Evolutionary conservation across 2,888 invertebrate genomes (phyloP), one percentile per base, ranked within the genome.

Genomic region (Cephonodes hylas): DNA sequence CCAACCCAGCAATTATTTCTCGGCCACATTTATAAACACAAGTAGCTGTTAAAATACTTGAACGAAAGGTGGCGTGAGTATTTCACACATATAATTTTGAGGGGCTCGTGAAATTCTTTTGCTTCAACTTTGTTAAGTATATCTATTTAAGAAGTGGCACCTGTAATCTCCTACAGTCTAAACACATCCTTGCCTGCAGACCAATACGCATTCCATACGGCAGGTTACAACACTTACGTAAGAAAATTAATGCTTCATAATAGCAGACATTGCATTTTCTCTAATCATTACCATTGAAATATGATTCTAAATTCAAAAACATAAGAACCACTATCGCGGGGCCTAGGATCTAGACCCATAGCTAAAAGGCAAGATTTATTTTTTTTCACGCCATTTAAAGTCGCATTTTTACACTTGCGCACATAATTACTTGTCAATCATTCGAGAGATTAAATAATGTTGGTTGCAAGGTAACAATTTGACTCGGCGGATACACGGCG

Each of bases 351-450:
- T 18, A 31, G 8, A 8, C 53, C 3, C 18, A 15, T 10, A 45
- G 53, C 18, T 31, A 8, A 53, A 27, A 53, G 10, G 31, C 18
- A 38, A 53, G 53, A 31, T 31, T 53, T 53, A 53, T 7, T 18
- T 7, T 53, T 53, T 53, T 53, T 53, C 27, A 53, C 53, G 53
- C 53, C 53, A 53, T 31, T 53, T 53, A 8, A 31, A 53, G 31
- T 31, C 18, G 53, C 53, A 53, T 53, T 31, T 53, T 53, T 53
- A 5, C 31, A 53, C 53, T 38, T 38, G 31, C 53, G 27, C 31
- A 31, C 27, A 27, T 53, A 53, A 53, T 42, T 18, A 53, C 42
- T 25, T 53, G 60, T 60, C 60, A 60, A 53, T 60, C 60, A 60
- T 53, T 38, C 53, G 7, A 60, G 38, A 25, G 25, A 60, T 53